A percentile compares a stretch with the other conserved stretches of the same genome.
Conservation (phyloP, 1,140 invertebrate genomes). For the Euwallacea fornicatus region DNA sequence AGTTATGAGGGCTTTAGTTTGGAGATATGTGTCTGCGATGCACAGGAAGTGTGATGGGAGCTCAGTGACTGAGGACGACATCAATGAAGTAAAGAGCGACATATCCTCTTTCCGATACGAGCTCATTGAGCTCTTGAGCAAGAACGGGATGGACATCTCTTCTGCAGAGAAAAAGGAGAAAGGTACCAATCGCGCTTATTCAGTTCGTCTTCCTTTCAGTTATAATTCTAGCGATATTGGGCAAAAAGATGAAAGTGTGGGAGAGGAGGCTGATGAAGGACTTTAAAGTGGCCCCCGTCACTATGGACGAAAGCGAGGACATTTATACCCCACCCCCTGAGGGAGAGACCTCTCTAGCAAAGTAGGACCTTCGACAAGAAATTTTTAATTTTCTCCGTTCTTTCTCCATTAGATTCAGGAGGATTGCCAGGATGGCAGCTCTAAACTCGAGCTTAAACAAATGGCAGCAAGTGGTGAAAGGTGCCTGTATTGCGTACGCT, state of each 20-base stretch:
- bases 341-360: constrained; percentile 65
- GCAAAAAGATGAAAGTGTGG: constrained; percentile 77
- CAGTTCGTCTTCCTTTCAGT: background rate
- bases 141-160: constrained; percentile 77
- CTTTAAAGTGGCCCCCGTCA: constrained; percentile 77
- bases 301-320: constrained; percentile 58
- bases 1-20: constrained; percentile 81
- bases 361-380: constrained; percentile 41
- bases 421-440: constrained; percentile 72
- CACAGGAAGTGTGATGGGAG: constrained; percentile 75
- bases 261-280: constrained; percentile 82
- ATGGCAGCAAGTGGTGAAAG: constrained; percentile 69
- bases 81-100: constrained; percentile 91
- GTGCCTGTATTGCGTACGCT: constrained; percentile 61
- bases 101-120: constrained; percentile 81
- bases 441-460: constrained; percentile 66
- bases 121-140: constrained; percentile 78
- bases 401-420: constrained; percentile 59
- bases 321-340: constrained; percentile 57
- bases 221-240: constrained; percentile 60
- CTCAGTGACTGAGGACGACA: constrained; percentile 85
- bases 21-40: constrained; percentile 80
- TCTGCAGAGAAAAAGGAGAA: constrained; percentile 70
- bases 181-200: constrained; percentile 53
- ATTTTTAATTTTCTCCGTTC: background rate